Evolutionary conservation across 2,888 invertebrate genomes (phyloP).

Genomic region (Eilema sororculum): DNA sequence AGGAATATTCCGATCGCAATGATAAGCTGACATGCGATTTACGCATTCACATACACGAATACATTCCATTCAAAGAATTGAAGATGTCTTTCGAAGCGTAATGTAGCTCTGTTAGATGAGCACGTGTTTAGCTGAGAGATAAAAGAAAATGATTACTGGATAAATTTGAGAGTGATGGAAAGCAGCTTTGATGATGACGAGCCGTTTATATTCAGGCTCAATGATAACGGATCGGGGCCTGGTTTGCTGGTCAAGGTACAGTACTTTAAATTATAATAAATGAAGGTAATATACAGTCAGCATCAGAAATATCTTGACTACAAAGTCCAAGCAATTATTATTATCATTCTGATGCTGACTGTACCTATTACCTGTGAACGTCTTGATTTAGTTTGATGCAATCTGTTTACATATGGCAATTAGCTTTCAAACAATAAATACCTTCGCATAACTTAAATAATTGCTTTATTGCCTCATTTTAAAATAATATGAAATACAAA

Average conservation of each 20-base stretch:
- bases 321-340: no score
- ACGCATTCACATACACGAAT: conserved; percentile 56
- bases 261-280: neutral
- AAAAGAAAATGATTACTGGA: conserved; percentile 36
- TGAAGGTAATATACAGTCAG: neutral
- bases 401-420: neutral
- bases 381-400: neutral
- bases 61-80: conserved; percentile 35
- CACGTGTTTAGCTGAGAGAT: conserved; percentile 27
- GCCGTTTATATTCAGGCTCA: conserved; percentile 91
- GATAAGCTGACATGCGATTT: conserved; percentile 68
- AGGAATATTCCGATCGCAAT: conserved; percentile 53
- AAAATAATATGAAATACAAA: neutral
- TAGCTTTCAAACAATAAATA: neutral
- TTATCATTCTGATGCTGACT: no score
- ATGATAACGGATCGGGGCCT: conserved; percentile 92
- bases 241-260: conserved; percentile 90
- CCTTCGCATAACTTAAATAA: neutral
- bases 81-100: conserved; percentile 35
- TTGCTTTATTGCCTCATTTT: neutral
- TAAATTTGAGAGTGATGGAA: conserved; percentile 68
- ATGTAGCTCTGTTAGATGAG: conserved; percentile 21
- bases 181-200: conserved; percentile 85
- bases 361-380: neutral
- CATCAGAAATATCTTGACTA: no score